Evolutionary conservation across 2,888 invertebrate genomes (phyloP).

Genomic region (Antheraea yamamai): DNA sequence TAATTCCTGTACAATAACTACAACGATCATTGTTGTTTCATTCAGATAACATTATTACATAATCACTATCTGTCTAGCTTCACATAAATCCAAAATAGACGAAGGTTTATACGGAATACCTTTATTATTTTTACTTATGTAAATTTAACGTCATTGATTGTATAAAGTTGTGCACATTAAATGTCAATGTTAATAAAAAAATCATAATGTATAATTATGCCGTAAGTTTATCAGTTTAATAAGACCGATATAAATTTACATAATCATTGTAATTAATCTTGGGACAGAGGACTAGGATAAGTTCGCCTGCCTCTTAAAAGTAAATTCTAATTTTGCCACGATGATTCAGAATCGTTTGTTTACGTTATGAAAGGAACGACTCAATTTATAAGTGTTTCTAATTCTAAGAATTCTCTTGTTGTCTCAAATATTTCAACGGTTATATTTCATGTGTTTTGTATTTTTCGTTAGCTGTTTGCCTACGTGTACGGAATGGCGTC

Average conservation of each 20-base stretch:
- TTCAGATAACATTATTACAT: slow-evolving; percentile 46
- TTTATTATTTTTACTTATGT: not conserved
- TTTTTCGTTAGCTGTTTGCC: slow-evolving; percentile 41
- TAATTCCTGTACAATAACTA: not conserved
- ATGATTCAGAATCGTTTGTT: slow-evolving; percentile 45
- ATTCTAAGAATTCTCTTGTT: not conserved
- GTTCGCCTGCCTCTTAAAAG: slow-evolving; percentile 30
- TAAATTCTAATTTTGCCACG: slow-evolving; percentile 34
- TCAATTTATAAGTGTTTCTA: slow-evolving; percentile 11
- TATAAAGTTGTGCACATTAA: not conserved
- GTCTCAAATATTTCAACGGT: not conserved
- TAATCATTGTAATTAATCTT: not conserved
- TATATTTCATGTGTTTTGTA: slow-evolving; percentile 25
- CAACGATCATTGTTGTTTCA: slow-evolving; percentile 35
- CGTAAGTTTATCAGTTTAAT: slow-evolving; percentile 1
- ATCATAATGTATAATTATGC: not conserved
- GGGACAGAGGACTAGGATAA: slow-evolving; percentile 13
- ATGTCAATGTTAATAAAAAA: not conserved
- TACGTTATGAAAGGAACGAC: slow-evolving; percentile 27
- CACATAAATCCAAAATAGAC: not conserved
- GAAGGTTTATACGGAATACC: not conserved
- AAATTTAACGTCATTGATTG: not conserved
- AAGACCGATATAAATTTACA: not conserved
- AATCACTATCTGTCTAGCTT: slow-evolving; percentile 26
- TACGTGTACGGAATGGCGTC: slow-evolving; percentile 65